Base-by-base conservation (phyloP, 2,797 vertebrate genomes). In the Thripadectes ignobilis region DNA sequence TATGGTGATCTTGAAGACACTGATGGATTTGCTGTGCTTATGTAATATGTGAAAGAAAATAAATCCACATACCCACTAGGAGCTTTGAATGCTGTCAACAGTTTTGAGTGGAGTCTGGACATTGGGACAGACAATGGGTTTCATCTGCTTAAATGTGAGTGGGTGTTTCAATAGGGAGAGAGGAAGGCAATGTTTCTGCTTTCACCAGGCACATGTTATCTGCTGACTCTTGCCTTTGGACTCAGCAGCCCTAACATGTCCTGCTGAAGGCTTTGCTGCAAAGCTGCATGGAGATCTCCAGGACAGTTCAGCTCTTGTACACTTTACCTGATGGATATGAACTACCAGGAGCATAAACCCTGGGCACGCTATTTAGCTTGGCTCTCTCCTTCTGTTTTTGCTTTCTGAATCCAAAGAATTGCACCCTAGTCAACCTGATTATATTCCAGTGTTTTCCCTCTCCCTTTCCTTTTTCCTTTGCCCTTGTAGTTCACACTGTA, bases 1-100 rank as follows among this genome's bases (percentile, higher is more conserved):
- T 86, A 97, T 92, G 92, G 96, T 72, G 93, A 96, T 96, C 82
- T 83, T 66, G 52, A 34, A 87, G 78, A 24, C 39, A 63, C 71
- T 74, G 89, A 89, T 82, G 68, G 81, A 80, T 93, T 73, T 66
- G 26, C 77, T 73, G 43, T 55, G 55, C 23, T 95, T 95, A 38
- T 34, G n/a, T 38, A 95, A 95, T 46, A 23, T 4, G 7, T 72
- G 58, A 7, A 21, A 82, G 67, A 72, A 61, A 61, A 39, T 8
- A 32, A 30, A 24, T 32, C 34, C 18, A 0, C 12, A 5, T 8
- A 27, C 27, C 59, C 71, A 14, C 52, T 34, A 49, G 65, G 61
- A 24, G 32, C 61, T 78, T 24, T 34, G 63, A n/a, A 36, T 0
- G 2, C 46, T n/a, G 24, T 17, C 51, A 24, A 3, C 30, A 34